Evolutionary conservation across 2,113 vertebrate species (phyloP), one percentile per base, ranked within the genome.

Genomic region (Empidonax traillii): DNA sequence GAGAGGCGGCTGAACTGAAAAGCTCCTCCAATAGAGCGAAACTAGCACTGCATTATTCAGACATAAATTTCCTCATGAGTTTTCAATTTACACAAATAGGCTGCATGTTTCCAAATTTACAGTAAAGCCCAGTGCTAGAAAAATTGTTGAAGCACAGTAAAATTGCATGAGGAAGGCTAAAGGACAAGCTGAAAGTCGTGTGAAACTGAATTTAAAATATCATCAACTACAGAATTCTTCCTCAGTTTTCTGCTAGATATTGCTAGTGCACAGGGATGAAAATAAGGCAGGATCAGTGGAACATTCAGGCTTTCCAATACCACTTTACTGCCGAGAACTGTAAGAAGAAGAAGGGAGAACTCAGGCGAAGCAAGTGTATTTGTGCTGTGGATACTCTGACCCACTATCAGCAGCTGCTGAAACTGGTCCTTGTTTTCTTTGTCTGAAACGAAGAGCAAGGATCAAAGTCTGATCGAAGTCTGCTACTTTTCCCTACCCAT

Each of bases 361-460:
- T 65, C 22, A 8, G 15, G 41, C 37, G 39, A 44, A 84, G n/a
- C 24, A 58, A 83, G 18, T 14, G 20, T 24, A 31, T 62, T 85
- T 0, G 1, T 44, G 53, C 58, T 53, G 39, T 52, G 59, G 49
- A 44, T 75, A 69, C 24, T 77, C 58, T 69, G 63, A 47, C 51
- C 55, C 21, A 13, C 35, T 28, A 55, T 28, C 67, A 85, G n/a
- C 58, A 58, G 78, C 82, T 66, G 92, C 51, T 83, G 85, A 73
- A 76, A 73, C n/a, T 43, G 30, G 62, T 69, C 46, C 25, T 62
- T 80, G 88, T 80, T 86, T 92, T 90, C 58, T 31, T 58, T 77
- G 22, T 17, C 49, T 72, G 43, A 30, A 94, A n/a, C 85, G 87
- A 94, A 81, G 84, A 74, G 46, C 83, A 86, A 88, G 94, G 83